Conservation (phyloP, 2,113 vertebrate species). For the Malurus melanocephalus region DNA sequence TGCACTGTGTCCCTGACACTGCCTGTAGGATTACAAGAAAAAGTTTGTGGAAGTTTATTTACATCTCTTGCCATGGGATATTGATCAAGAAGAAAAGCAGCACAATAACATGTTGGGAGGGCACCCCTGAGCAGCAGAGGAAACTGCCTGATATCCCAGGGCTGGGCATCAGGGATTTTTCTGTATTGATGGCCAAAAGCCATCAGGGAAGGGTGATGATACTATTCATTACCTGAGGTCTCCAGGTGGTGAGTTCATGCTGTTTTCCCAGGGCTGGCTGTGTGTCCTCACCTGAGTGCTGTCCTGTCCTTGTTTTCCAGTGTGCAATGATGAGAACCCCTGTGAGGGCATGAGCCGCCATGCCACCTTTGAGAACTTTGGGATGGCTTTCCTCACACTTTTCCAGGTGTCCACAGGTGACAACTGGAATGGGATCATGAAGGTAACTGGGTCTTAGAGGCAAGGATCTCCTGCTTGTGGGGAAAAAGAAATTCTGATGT, state of each 20-base stretch:
- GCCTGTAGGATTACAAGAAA: neutral
- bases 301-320: slow-evolving; percentile 56
- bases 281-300: neutral
- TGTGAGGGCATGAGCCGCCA: slow-evolving; percentile 98
- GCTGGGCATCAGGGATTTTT: neutral
- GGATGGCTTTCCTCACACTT: slow-evolving; percentile 97
- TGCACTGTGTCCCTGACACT: neutral
- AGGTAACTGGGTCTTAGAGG: slow-evolving; percentile 75
- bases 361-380: slow-evolving; percentile 97
- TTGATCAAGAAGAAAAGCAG: neutral
- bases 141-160: neutral
- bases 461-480: neutral
- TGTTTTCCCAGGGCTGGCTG: neutral
- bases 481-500: neutral
- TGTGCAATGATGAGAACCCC: slow-evolving; percentile 92
- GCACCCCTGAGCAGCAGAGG: neutral
- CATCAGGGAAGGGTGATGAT: neutral
- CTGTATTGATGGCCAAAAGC: neutral
- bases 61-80: neutral
- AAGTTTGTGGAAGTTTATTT: neutral
- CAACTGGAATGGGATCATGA: slow-evolving; percentile 99
- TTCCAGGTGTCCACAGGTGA: slow-evolving; percentile 97
- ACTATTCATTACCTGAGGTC: neutral
- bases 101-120: neutral
- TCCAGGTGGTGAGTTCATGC: neutral